Percentiles rank a stretch among this genome's conserved stretches.
Conservation (phyloP, 2,113 vertebrate genomes). For the Bubo bubo region DNA sequence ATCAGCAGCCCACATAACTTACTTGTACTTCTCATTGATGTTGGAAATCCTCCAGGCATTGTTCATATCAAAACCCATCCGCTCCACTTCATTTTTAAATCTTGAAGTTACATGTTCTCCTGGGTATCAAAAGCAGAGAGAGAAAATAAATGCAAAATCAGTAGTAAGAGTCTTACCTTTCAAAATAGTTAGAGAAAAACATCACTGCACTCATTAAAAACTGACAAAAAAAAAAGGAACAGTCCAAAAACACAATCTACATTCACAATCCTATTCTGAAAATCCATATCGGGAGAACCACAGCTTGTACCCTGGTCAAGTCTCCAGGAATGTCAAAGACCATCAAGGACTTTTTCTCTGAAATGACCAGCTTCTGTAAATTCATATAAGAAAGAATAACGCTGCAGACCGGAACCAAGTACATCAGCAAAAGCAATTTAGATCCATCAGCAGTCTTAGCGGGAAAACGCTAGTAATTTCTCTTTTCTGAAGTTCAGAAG, state of each 20-base stretch:
- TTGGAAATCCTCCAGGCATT: conserved; percentile 98
- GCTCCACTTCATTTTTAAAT: conserved; percentile 96
- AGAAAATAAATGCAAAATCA: not conserved
- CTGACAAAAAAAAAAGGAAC: not conserved
- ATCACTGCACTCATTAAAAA: not conserved
- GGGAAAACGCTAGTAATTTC: not conserved
- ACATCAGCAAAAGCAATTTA: not conserved
- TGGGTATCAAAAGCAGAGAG: conserved; percentile 56
- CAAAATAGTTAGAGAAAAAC: not conserved
- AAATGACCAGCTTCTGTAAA: not conserved
- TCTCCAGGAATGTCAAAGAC: not conserved
- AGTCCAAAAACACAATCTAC: not conserved
- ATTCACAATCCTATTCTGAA: not conserved
- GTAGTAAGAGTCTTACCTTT: not conserved
- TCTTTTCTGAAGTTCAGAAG: not conserved
- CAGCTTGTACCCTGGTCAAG: not conserved
- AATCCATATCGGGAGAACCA: not conserved
- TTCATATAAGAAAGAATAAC: not conserved
- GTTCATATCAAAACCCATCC: conserved; percentile 98
- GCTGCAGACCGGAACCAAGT: not conserved
- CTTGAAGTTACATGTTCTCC: conserved; percentile 94
- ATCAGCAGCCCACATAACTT: conserved; percentile 38
- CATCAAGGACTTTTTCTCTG: not conserved
- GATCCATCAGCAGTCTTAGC: not conserved
- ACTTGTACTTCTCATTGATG: conserved; percentile 98